Percentiles rank a stretch among this genome's conserved stretches.
phyloP scores from a whole-genome alignment of 2,797 vertebrate genomes.

The Chrysolophus pictus region DNA sequence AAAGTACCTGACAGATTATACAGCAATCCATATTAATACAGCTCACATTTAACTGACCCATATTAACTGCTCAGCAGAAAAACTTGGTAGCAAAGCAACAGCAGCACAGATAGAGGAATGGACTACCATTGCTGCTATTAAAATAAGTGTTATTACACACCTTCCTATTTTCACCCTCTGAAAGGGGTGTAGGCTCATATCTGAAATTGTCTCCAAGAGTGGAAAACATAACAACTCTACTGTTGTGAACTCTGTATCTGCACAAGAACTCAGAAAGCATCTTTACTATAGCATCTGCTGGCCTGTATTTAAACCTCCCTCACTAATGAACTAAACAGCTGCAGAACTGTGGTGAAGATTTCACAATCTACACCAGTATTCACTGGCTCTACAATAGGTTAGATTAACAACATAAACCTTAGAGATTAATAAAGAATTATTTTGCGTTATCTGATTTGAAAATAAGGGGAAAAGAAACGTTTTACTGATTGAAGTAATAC shows the following conservation, averaged over 20 bases:
- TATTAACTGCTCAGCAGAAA: not conserved
- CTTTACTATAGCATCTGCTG: not conserved
- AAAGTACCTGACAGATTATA: not conserved
- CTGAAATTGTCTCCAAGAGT: not conserved
- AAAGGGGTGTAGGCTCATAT: not conserved
- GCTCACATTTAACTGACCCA: not conserved
- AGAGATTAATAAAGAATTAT: not conserved
- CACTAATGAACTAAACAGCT: not conserved
- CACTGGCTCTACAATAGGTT: not conserved
- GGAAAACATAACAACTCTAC: not conserved
- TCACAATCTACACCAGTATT: not conserved
- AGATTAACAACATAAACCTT: not conserved
- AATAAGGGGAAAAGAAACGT: not conserved
- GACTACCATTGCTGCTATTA: not conserved
- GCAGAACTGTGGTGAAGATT: not conserved
- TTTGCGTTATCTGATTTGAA: conserved; percentile 11
- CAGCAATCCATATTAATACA: not conserved
- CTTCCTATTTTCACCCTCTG: not conserved
- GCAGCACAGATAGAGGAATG: not conserved
- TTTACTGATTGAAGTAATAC: not conserved
- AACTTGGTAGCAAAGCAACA: not conserved
- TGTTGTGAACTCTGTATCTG: not conserved
- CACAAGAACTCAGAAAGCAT: not conserved
- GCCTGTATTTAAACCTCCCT: not conserved
- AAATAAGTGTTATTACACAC: not conserved